Conservation (phyloP, 2,797 vertebrate species). For the Perdix hodgsoniae region DNA sequence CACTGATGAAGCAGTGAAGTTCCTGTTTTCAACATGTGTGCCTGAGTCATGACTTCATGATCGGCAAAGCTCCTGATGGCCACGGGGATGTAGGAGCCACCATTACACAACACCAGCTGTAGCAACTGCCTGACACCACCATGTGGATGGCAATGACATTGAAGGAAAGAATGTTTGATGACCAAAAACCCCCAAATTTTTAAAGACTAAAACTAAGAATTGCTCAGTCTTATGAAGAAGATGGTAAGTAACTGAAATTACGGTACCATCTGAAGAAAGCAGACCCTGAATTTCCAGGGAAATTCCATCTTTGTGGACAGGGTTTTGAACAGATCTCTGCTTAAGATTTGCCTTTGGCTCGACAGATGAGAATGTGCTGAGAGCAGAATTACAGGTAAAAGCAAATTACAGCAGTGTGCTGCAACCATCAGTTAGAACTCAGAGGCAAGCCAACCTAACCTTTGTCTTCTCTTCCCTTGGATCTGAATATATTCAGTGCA, state of each 20-base stretch:
- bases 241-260: background rate
- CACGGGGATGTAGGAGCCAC: background rate
- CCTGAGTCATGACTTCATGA: fast-evolving
- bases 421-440: background rate
- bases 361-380: slow-evolving; percentile 34
- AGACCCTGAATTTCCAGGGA: background rate
- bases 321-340: background rate
- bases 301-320: background rate
- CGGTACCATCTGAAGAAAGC: background rate
- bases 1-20: background rate
- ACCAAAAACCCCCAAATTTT: background rate
- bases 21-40: background rate
- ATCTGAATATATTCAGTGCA: background rate
- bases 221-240: background rate
- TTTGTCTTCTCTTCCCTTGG: slow-evolving; percentile 51
- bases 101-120: background rate
- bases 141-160: background rate
- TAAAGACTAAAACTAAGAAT: background rate
- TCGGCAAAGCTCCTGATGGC: background rate
- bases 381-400: slow-evolving; percentile 46
- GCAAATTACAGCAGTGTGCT: slow-evolving; percentile 39
- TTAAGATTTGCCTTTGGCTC: background rate
- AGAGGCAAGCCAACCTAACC: slow-evolving; percentile 45
- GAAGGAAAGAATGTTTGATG: background rate
- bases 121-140: background rate